These are phyloP conservation scores for Pogonomyrmex californicus DNA, from an alignment of 1,140 invertebrate species.

Conservation along the genomic window DNA sequence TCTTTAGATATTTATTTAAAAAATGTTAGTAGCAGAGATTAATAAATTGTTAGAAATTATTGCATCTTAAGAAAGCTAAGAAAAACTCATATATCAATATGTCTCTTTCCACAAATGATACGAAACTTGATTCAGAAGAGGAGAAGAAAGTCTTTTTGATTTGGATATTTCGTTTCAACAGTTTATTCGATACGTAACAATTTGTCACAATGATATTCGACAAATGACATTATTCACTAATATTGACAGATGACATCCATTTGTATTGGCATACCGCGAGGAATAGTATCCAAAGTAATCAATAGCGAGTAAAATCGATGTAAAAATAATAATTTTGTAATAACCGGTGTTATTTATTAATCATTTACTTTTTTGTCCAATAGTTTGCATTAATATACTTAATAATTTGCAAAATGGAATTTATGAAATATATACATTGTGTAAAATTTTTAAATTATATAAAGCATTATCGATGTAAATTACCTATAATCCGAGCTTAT, in stretches of 20 bases:
- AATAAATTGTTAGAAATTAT: neutral
- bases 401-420: neutral
- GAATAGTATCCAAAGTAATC: constrained; percentile 19
- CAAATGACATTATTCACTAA: constrained; percentile 30
- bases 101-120: neutral
- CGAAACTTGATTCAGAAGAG: neutral
- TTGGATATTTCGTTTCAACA: constrained; percentile 6
- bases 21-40: neutral
- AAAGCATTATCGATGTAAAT: constrained; percentile 28
- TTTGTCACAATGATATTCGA: constrained; percentile 32
- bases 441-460: neutral
- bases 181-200: constrained; percentile 33
- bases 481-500: neutral
- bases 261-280: constrained; percentile 8
- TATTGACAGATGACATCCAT: constrained; percentile 37
- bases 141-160: neutral
- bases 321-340: neutral
- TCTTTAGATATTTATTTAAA: neutral
- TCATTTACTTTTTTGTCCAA: neutral
- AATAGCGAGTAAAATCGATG: neutral
- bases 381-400: neutral
- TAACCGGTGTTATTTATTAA: neutral
- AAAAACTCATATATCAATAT: neutral
- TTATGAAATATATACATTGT: neutral
- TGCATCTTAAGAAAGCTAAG: neutral